Evolutionary conservation across 2,797 vertebrate species (phyloP).

Genomic region (Ptychobarbus kaznakovi): DNA sequence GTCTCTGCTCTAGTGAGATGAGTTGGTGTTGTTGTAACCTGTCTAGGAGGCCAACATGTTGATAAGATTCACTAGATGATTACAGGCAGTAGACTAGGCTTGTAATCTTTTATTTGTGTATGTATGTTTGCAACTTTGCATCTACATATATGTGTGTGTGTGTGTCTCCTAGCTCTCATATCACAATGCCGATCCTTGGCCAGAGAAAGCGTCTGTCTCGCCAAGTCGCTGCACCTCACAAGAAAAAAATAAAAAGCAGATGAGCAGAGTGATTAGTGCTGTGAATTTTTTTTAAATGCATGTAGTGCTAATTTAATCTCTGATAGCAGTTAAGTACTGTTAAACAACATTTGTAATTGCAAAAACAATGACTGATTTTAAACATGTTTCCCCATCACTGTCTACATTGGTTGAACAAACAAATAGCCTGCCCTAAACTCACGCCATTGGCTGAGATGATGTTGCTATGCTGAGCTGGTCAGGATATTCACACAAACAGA

Average conservation of each 20-base stretch:
- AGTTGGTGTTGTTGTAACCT: slow-evolving; percentile 71
- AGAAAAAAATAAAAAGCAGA: not conserved
- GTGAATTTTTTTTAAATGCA: not conserved
- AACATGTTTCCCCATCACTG: not conserved
- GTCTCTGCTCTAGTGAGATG: slow-evolving; percentile 55
- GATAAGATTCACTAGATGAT: slow-evolving; percentile 75
- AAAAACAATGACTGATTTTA: not conserved
- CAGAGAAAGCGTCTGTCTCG: slow-evolving; percentile 2
- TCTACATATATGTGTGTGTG: slow-evolving; percentile 9
- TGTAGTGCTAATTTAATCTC: not conserved
- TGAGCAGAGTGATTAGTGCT: slow-evolving; percentile 6
- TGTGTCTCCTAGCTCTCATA: not conserved
- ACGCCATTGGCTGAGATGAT: not conserved
- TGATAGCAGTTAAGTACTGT: not conserved
- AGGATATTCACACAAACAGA: not conserved
- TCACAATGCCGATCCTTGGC: slow-evolving; percentile 15
- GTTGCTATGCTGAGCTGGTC: not conserved
- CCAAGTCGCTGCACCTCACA: not conserved
- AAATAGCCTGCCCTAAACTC: not conserved
- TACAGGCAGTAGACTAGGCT: slow-evolving; percentile 55
- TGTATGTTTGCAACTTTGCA: slow-evolving; percentile 26
- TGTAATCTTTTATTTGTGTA: slow-evolving; percentile 60
- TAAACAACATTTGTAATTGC: not conserved
- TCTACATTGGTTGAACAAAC: slow-evolving; percentile 3
- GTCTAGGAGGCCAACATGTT: slow-evolving; percentile 66